Conservation (phyloP, 2,888 invertebrate genomes). For the Podotricha telesiphe region DNA sequence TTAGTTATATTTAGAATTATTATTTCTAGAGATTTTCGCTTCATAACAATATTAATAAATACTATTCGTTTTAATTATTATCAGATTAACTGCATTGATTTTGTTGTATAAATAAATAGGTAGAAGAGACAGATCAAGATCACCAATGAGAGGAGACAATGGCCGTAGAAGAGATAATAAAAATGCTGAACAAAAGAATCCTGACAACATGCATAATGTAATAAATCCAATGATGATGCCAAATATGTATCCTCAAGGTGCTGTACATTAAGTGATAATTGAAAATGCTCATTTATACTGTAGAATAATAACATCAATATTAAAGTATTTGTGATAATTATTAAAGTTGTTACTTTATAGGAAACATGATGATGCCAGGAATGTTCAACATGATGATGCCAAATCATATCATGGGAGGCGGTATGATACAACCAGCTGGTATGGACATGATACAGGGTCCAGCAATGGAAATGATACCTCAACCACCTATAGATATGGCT, state of each 20-base stretch:
- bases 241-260: constrained; percentile 73
- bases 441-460: constrained; percentile 63
- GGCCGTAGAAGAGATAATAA: constrained; percentile 62
- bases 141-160: constrained; percentile 61
- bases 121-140: constrained; percentile 67
- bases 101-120: constrained; percentile 32
- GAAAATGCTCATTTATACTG: not conserved
- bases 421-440: constrained; percentile 54
- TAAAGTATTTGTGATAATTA: not conserved
- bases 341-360: constrained; percentile 47
- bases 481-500: constrained; percentile 64
- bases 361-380: constrained; percentile 73
- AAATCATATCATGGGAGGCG: constrained; percentile 52
- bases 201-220: constrained; percentile 53
- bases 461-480: constrained; percentile 66
- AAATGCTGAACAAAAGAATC: constrained; percentile 51
- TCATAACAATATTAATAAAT: not conserved
- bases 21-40: too few species aligned
- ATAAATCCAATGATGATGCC: constrained; percentile 75
- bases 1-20: too few species aligned
- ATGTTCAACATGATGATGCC: constrained; percentile 66
- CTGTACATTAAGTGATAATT: not conserved
- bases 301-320: not conserved
- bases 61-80: not conserved
- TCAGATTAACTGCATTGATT: not conserved